Evolutionary conservation across 1,140 invertebrate species (phyloP).

Genomic region (Saccostrea echinata): DNA sequence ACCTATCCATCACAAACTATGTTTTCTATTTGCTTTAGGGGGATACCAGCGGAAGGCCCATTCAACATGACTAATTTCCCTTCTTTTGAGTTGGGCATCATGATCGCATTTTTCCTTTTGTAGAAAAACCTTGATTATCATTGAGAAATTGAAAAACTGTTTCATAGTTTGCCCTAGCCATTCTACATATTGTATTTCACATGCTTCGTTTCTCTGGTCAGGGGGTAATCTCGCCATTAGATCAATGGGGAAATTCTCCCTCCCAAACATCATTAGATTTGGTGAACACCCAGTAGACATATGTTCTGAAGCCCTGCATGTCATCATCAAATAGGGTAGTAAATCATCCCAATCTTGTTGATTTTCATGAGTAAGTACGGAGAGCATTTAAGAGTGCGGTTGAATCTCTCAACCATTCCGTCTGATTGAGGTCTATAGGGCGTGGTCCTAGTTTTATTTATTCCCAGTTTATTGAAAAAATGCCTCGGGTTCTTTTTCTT

Average conservation of each 20-base stretch:
- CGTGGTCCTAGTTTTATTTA: conserved; percentile 61
- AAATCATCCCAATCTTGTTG: conserved; percentile 41
- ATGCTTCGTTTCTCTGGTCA: neutral
- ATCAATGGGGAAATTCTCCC: conserved; percentile 36
- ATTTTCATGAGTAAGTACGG: conserved; percentile 46
- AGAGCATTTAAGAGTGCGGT: conserved; percentile 61
- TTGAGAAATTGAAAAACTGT: conserved; percentile 22
- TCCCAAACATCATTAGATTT: conserved; percentile 53
- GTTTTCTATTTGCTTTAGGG: conserved; percentile 52
- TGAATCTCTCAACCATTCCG: conserved; percentile 65
- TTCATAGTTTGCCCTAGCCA: conserved; percentile 45
- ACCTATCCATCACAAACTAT: conserved; percentile 54
- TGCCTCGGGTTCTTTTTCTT: too few relatives aligned
- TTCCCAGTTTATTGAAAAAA: conserved; percentile 49
- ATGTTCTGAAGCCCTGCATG: conserved; percentile 40
- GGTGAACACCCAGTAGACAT: conserved; percentile 29
- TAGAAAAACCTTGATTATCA: neutral
- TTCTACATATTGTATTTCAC: conserved; percentile 45
- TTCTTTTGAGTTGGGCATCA: neutral
- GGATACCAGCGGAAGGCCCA: conserved; percentile 63
- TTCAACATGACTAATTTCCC: conserved; percentile 24
- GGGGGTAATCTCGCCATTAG: conserved; percentile 25
- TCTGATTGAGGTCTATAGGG: conserved; percentile 63
- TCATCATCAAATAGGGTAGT: conserved; percentile 46
- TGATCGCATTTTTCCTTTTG: neutral